phyloP scores from a whole-genome alignment of 2,113 vertebrate species.

The Phodopus roborovskii region DNA sequence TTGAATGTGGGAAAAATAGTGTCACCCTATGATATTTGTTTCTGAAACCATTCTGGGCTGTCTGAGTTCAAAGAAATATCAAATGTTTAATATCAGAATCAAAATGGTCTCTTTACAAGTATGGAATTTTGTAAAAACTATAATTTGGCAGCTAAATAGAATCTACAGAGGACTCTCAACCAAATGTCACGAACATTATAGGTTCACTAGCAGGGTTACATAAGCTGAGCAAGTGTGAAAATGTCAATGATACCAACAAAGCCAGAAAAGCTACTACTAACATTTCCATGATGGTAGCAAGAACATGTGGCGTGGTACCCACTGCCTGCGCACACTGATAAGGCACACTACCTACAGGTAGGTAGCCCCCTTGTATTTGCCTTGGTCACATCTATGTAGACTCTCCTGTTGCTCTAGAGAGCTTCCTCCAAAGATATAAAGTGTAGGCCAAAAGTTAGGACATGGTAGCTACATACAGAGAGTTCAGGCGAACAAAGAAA shows the following conservation, averaged over 20 bases:
- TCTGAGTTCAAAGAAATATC: neutral
- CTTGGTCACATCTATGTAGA: neutral
- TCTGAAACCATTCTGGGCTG: constrained; percentile 47
- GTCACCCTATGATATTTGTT: neutral
- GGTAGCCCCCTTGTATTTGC: neutral
- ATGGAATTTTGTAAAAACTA: neutral
- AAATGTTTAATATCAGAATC: neutral
- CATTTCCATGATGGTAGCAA: neutral
- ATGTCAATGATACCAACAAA: neutral
- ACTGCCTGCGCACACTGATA: neutral
- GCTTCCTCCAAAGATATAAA: neutral
- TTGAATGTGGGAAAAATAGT: neutral
- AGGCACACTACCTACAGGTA: neutral
- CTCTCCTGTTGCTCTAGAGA: neutral
- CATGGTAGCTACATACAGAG: neutral
- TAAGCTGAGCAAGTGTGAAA: neutral
- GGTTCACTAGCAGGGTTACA: neutral
- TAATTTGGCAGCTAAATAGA: neutral
- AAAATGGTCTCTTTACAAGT: neutral
- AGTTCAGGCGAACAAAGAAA: neutral
- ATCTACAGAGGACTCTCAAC: neutral
- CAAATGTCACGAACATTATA: neutral
- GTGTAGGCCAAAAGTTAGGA: neutral
- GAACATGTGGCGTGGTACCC: neutral
- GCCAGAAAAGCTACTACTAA: neutral